Base-by-base conservation (phyloP, 1,140 invertebrate species). In the Atta texana region DNA sequence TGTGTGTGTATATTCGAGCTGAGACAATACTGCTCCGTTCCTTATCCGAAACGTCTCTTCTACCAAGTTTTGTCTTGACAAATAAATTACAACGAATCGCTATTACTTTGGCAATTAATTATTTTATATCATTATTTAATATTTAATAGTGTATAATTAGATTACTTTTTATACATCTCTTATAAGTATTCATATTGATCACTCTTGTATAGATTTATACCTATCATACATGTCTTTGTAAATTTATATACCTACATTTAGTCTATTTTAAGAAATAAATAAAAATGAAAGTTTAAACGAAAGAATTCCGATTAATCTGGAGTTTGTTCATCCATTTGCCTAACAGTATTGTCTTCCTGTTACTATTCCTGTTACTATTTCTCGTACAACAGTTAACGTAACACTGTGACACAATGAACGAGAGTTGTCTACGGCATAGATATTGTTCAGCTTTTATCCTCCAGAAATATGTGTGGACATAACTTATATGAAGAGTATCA, bases 401-500 rank as follows among this genome's bases (percentile, higher is more conserved):
- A 51, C 76, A 21, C n/a, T 14, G 76, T 31, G 49, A 28, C 63
- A 69, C 77, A 81, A 81, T 81, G 77, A 55, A 69, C 77, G 44
- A 68, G 77, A 71, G 49, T 81, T 55, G 77, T 69, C 77, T 18
- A 34, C 49, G 31, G 77, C 77, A 39, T 44, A 75, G 80, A 61
- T 75, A 84, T 84, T 84, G 80, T 84, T 84, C 80, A 61, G 80
- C 69, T 75, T 84, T 84, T 75, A 84, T 84, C 69, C 55, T 28
- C 57, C 39, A 61, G 80, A 84, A 61, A 84, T 75, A 84, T 74
- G 69, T 74, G n/a, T 16, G 80, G 24, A 49, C 80, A 61, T 84
- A 84, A 75, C 80, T 84, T 84, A 84, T 39, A 61, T 34, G 80
- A 61, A 28, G 63, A 75, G 80, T 74, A 84, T 84, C 80, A 24